Evolutionary conservation across 2,888 invertebrate species (phyloP), one percentile per base, ranked within the genome.

Genomic region (Gandaritis pyraliata): DNA sequence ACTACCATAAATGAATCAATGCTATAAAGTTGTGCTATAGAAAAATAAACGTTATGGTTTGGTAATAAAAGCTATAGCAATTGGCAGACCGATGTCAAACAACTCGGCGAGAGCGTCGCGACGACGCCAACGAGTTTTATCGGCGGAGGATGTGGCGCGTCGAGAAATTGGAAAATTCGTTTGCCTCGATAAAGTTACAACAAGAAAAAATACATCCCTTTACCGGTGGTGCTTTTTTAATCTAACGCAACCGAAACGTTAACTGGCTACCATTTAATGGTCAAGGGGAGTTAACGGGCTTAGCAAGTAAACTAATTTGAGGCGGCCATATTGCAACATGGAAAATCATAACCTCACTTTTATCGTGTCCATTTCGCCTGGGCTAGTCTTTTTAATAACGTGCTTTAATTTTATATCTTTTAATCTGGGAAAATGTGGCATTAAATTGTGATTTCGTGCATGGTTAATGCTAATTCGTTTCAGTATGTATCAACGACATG

Each of bases 371-470:
- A 88, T 90, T 90, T 87, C 88, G 86, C 87, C 75, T 76, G 77
- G 80, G 81, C 83, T 84, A 80, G 82, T 85, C 83, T 88, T 89
- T 90, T 89, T 89, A 87, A 89, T 87, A 87, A 78, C 85, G 80
- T 87, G 78, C 84, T 90, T 90, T 84, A 88, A 85, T 88, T 88
- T 90, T 85, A 90, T 86, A 85, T 83, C 83, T 83, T 79, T 81
- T 83, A 87, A 87, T 87, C 83, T 83, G 78, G 70, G 72, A 76
- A 78, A 81, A 86, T 86, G 84, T 77, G 75, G 77, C 72, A 75
- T 81, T 81, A 85, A 86, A 87, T 86, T 85, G 82, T 77, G 78
- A 77, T 82, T 83, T 87, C 74, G 68, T 74, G 73, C 74, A 77
- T 81, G 75, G 76, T 75, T 78, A n/a, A 77, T 75, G 75, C 68